Evolutionary conservation across 2,113 vertebrate species (phyloP).

Genomic region (Cromileptes altivelis): DNA sequence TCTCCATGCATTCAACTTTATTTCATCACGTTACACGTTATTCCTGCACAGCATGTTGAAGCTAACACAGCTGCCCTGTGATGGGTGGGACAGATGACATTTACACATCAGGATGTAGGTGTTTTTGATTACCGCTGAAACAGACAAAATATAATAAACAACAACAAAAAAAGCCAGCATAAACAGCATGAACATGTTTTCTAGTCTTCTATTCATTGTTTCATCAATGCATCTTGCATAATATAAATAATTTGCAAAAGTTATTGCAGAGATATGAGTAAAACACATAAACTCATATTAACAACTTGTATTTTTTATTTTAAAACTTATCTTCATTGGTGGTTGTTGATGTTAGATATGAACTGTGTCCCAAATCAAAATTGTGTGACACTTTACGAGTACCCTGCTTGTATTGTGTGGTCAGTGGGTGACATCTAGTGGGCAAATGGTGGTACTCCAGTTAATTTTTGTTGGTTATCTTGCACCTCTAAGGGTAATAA

Average conservation of each 20-base stretch:
- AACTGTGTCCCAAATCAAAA: constrained; percentile 17
- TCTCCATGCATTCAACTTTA: constrained; percentile 3
- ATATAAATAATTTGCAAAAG: neutral
- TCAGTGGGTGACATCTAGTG: constrained; percentile 77
- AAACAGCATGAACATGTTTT: neutral
- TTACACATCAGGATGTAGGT: neutral
- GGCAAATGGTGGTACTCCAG: neutral
- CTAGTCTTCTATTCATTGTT: neutral
- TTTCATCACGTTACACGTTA: neutral
- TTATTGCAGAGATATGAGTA: neutral
- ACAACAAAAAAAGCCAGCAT: neutral
- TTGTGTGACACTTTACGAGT: neutral
- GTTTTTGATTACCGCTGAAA: neutral
- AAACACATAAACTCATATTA: neutral
- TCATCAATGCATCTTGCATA: neutral
- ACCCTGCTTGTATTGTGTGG: constrained; percentile 38
- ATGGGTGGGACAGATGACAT: neutral
- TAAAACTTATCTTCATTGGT: neutral
- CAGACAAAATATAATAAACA: neutral
- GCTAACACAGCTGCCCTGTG: neutral
- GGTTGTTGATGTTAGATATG: neutral
- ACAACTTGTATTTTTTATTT: neutral
- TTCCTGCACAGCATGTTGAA: neutral
- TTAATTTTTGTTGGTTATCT: neutral
- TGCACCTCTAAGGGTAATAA: neutral